Conservation (phyloP, 2,113 vertebrate species). For the Lepisosteus osseus region DNA sequence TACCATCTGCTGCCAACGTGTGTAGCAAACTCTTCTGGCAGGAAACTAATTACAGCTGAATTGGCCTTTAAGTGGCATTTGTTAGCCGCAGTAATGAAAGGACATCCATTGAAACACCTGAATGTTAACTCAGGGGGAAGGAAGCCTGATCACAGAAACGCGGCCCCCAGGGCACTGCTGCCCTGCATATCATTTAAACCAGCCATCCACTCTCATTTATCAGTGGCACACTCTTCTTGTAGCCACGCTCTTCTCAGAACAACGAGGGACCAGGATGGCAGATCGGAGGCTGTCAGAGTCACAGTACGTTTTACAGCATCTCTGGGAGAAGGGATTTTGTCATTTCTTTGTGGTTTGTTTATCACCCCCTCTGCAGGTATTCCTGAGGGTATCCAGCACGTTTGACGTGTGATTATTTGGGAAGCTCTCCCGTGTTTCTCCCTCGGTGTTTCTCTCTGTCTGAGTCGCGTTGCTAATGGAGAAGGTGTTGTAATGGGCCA, state of each 20-base stretch:
- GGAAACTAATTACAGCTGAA: neutral
- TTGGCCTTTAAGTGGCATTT: slow-evolving; percentile 14
- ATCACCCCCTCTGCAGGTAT: no score
- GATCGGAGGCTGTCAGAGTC: no score
- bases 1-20: no score
- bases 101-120: neutral
- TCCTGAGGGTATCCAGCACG: no score
- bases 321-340: no score
- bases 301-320: no score
- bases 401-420: no score
- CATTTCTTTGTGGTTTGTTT: no score
- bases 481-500: no score
- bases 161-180: neutral
- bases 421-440: neutral
- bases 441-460: neutral
- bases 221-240: neutral
- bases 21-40: no score
- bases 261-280: neutral
- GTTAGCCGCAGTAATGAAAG: neutral
- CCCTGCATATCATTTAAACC: neutral
- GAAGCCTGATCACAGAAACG: neutral
- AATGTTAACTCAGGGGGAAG: neutral
- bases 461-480: no score
- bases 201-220: neutral
- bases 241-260: neutral